These are phyloP conservation scores for Coryphaenoides rupestris DNA, from an alignment of 2,113 vertebrate species.

Conservation along the genomic window DNA sequence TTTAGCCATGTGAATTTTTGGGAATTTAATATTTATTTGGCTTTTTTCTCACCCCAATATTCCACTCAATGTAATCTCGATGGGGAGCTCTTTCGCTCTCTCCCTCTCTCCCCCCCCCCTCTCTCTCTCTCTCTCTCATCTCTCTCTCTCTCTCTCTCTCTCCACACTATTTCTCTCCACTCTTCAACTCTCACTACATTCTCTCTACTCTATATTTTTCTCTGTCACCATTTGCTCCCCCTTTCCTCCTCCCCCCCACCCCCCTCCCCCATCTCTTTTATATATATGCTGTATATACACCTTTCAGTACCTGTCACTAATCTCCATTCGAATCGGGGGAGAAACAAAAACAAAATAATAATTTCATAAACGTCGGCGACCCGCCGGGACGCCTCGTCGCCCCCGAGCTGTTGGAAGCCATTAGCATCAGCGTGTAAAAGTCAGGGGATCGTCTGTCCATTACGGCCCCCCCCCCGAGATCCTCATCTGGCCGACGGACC, in stretches of 20 bases:
- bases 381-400: conserved; percentile 19
- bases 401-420: conserved; percentile 51
- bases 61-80: too few relatives aligned
- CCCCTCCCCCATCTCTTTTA: not conserved
- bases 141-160: conserved; percentile 4
- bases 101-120: too few relatives aligned
- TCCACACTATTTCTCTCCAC: not conserved
- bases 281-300: too few relatives aligned
- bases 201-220: not conserved
- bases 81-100: not conserved
- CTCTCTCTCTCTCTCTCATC: not conserved
- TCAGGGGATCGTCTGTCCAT: conserved; percentile 42
- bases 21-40: too few relatives aligned
- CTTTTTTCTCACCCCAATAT: too few relatives aligned
- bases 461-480: conserved; percentile 31
- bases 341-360: too few relatives aligned
- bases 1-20: too few relatives aligned
- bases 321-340: conserved; percentile 49
- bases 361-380: too few relatives aligned
- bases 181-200: not conserved
- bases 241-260: not conserved
- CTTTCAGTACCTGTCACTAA: conserved; percentile 24
- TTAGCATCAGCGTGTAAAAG: conserved; percentile 53
- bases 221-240: not conserved
- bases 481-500: conserved; percentile 30